Evolutionary conservation across 2,113 vertebrate genomes (phyloP), one percentile per base, ranked within the genome.

Genomic region (Ursus arctos): DNA sequence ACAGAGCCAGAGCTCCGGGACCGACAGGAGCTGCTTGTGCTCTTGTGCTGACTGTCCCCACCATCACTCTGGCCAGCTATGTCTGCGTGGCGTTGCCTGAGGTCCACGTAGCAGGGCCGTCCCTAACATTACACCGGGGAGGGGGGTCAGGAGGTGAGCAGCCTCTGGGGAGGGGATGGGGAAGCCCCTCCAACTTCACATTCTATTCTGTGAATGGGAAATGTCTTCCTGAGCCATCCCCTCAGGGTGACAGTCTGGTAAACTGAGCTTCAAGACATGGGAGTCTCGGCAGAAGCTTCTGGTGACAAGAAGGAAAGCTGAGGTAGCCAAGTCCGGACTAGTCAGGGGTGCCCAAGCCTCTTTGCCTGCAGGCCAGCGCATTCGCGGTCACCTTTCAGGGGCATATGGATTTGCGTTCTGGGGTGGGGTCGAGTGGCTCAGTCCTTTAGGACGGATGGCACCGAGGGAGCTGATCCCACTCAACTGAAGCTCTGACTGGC

Each of bases 101-200:
- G 15, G 21, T 18, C 21, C 16, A 13, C 19, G 7, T 0, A 1
- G 26, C 4, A 26, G 84, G 43, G 7, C 53, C n/a, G 24, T 28
- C 21, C 61, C 43, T 15, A 12, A 43, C 2, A 28, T 7, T 21
- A 40, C 26, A 40, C 16, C 0, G 33, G 22, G 7, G 8, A 1
- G 31, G 51, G 31, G 16, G 6, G 2, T 21, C 40, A 28, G 49
- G 74, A 69, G 6, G 8, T 0, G 9, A 63, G 57, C 0, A 47
- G 61, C 47, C 36, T 93, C 49, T 80, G 21, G 28, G 36, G 84
- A 51, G 57, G 71, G 16, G 40, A 9, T 2, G 7, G 7, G 18
- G 84, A 57, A 59, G 26, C 13, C 28, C 40, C 16, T 47, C 11
- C n/a, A 57, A 72, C 15, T 61, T 61, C n/a, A 3, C 28, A 33